These are phyloP conservation scores for Phoronis australis DNA, from an alignment of 2,888 invertebrate genomes.

Conservation along the genomic window DNA sequence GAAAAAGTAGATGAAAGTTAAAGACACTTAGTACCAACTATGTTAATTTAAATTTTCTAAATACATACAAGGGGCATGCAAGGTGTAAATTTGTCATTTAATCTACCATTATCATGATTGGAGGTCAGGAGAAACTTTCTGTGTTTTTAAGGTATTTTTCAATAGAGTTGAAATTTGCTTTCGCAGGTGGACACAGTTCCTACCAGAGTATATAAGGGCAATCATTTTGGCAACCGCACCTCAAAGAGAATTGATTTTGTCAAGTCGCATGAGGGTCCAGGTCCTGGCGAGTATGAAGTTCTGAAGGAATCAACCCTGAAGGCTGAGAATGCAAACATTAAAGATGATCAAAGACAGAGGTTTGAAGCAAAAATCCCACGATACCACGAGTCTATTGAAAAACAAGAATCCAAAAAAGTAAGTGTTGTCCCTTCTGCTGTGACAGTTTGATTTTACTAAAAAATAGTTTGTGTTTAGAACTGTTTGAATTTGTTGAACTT, in stretches of 20 bases:
- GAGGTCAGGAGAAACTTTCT: no score
- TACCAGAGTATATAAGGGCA: conserved; percentile 41
- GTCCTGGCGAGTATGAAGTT: conserved; percentile 51
- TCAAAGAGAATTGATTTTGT: conserved; percentile 36
- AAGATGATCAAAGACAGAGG: conserved; percentile 21
- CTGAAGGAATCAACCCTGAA: conserved; percentile 19
- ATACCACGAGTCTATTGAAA: conserved; percentile 43
- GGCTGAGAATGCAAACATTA: conserved; percentile 30
- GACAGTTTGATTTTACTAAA: no score
- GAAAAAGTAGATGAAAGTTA: no score
- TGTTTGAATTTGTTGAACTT: no score
- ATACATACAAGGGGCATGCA: no score
- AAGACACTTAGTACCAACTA: no score
- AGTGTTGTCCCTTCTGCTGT: neutral
- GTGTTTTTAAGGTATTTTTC: no score
- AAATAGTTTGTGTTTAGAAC: no score
- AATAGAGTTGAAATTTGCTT: no score
- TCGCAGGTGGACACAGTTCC: conserved; percentile 26
- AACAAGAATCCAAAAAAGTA: conserved; percentile 47
- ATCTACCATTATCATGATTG: no score
- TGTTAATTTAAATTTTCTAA: no score
- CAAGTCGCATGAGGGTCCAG: conserved; percentile 43
- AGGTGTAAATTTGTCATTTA: no score
- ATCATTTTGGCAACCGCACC: conserved; percentile 46
- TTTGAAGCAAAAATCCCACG: conserved; percentile 46